Evolutionary conservation across 2,113 vertebrate species (phyloP), one percentile per base, ranked within the genome.

Genomic region (Aphyosemion australe): DNA sequence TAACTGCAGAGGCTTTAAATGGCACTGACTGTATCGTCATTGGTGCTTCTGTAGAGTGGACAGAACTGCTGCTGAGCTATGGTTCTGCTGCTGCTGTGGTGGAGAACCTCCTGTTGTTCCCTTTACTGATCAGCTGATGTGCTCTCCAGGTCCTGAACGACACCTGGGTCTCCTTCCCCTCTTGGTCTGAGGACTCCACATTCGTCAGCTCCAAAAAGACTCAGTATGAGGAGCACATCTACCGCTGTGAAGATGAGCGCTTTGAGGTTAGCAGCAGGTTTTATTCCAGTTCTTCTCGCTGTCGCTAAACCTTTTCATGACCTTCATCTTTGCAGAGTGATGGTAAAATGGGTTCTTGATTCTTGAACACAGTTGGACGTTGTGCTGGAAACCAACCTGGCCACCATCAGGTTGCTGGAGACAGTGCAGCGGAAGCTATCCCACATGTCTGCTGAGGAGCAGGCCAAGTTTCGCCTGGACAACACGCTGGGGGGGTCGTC

Each of bases 131-230:
- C 57, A 26, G 14, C 9, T n/a, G 11, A n/a, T 15, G 26, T 46
- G 14, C 4, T 16, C 61, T 59, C 13, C 85, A 99, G 97, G 97
- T 99, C 89, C 92, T 99, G 72, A 99, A 99, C 67, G 96, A 99
- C 78, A 98, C 96, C 7, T 99, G 97, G 97, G 97, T 99, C 62
- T 99, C 97, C n/a, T 99, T 99, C 76, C 97, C 97, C 0, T 99
- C 97, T 42, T 99, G 97, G 97, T 99, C 97, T 0, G 97, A 99
- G 84, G 97, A 99, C 69, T 99, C 97, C 3, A 99, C 97, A 0
- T 99, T 99, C 16, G 97, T 99, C 74, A 99, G 97, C 86, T 99
- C 97, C 51, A 99, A 99, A 90, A 99, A 99, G 85, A 98, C 97
- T 0, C 97, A 98, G 74, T 99, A 99, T 6, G 97, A 99, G 79